phyloP scores from a whole-genome alignment of 2,797 vertebrate species.

The Darevskia mixta region DNA sequence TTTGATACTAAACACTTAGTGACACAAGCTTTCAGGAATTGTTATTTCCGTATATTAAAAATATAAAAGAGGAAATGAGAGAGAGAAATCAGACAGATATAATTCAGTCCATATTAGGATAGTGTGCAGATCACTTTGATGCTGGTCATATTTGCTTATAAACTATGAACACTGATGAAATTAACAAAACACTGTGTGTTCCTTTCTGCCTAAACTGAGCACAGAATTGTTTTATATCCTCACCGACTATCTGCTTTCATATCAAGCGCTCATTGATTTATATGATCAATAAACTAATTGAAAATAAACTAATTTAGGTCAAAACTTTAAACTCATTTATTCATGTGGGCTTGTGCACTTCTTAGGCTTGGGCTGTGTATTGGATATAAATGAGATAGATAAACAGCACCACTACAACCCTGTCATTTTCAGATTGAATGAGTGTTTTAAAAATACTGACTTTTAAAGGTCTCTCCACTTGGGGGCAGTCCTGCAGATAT shows the following conservation, averaged over 20 bases:
- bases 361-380: not conserved
- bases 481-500: constrained; percentile 57
- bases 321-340: not conserved
- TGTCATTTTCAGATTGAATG: not conserved
- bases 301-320: not conserved
- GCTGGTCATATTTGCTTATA: not conserved
- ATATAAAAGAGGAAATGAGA: not conserved
- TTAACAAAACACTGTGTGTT: not conserved
- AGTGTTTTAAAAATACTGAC: not conserved
- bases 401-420: not conserved
- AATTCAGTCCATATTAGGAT: not conserved
- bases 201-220: not conserved
- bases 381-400: not conserved
- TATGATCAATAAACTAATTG: not conserved
- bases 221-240: not conserved
- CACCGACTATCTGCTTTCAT: not conserved
- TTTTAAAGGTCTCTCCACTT: constrained; percentile 56
- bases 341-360: no score
- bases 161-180: not conserved
- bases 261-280: not conserved
- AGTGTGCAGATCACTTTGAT: not conserved
- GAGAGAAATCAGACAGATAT: not conserved
- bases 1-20: constrained; percentile 29
- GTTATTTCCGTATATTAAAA: not conserved
- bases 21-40: constrained; percentile 21